Evolutionary conservation across 92 coral and sea anemone genomes (phyloP).

Genomic region (Parazoanthus swiftii): DNA sequence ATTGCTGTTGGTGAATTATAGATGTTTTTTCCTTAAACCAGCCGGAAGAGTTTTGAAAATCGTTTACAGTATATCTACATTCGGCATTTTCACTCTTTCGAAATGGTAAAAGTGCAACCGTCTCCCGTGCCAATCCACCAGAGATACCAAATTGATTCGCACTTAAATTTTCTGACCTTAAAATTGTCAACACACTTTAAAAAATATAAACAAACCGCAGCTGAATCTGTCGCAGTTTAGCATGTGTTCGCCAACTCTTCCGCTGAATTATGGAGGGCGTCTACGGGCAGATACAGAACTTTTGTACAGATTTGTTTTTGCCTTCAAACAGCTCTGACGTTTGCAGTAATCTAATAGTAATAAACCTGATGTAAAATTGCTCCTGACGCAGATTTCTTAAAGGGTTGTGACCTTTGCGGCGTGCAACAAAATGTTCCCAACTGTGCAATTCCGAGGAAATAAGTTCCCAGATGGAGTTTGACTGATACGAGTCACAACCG

Average conservation of each 20-base stretch:
- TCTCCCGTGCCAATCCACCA: background rate
- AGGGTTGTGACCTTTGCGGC: constrained; percentile 34
- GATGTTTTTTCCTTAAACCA: background rate
- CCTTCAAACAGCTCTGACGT: constrained; percentile 11
- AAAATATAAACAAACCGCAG: background rate
- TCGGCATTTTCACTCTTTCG: background rate
- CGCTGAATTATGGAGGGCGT: background rate
- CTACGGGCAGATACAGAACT: constrained; percentile 9
- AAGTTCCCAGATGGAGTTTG: constrained; percentile 25
- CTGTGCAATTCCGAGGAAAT: constrained; percentile 36
- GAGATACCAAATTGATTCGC: background rate
- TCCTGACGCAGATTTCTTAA: constrained; percentile 13
- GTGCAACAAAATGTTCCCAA: constrained; percentile 10
- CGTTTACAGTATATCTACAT: background rate
- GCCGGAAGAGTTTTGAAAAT: background rate
- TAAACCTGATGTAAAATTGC: constrained; percentile 9
- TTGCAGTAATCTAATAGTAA: constrained; percentile 20
- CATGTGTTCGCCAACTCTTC: background rate
- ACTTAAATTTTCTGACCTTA: background rate
- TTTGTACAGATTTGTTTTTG: background rate
- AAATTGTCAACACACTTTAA: background rate
- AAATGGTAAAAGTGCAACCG: background rate
- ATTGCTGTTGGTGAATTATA: background rate
- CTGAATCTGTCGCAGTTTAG: background rate
- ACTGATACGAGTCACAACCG: constrained; percentile 21